Percentiles rank a stretch among this genome's conserved stretches.
Conservation (phyloP, 2,888 invertebrate genomes). For the Epistrophe eligans region DNA sequence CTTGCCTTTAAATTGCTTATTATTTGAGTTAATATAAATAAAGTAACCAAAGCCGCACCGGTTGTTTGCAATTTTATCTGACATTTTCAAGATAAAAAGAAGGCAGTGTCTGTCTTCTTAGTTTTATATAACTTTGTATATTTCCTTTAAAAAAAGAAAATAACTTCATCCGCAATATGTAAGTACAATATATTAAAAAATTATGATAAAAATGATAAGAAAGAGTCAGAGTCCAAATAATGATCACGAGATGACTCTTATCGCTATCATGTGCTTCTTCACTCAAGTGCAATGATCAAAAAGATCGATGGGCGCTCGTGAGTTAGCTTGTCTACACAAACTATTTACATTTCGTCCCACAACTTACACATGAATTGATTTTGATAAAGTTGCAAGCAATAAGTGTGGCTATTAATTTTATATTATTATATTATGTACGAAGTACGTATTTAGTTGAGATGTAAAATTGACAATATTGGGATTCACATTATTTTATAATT, state of each 20-base stretch:
- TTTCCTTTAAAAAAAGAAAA: background rate
- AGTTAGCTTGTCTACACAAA: background rate
- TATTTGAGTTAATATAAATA: background rate
- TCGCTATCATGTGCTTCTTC: constrained; percentile 55
- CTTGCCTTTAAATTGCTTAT: background rate
- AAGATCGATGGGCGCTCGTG: constrained; percentile 13
- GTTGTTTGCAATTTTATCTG: constrained; percentile 20
- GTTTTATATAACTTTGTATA: background rate
- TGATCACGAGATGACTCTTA: constrained; percentile 57
- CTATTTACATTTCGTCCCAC: background rate
- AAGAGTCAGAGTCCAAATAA: constrained; percentile 57
- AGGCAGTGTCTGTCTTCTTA: background rate
- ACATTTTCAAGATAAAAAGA: constrained; percentile 10
- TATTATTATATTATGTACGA: background rate
- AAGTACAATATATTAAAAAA: background rate
- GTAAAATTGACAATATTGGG: background rate
- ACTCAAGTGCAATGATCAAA: constrained; percentile 42
- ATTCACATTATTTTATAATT: background rate
- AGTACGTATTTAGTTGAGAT: background rate
- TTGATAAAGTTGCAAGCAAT: background rate
- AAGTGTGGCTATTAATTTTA: background rate
- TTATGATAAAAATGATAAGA: constrained; percentile 54
- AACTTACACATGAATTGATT: background rate
- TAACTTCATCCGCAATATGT: background rate
- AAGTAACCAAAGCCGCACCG: background rate